These are phyloP conservation scores for Petrolisthes manimaculis DNA, from an alignment of 2,888 invertebrate genomes.

Conservation along the genomic window DNA sequence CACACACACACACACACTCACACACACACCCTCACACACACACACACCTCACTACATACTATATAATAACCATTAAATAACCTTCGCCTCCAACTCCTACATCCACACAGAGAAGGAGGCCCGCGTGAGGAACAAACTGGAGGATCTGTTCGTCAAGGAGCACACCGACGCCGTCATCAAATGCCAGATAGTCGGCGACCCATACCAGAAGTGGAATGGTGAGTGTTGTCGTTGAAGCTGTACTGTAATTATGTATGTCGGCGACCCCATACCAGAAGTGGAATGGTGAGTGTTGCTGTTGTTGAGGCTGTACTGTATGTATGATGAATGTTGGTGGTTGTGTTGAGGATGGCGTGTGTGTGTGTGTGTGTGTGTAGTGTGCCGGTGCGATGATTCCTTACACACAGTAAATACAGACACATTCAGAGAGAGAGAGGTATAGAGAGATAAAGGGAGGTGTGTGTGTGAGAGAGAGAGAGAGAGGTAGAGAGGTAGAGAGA, in stretches of 20 bases:
- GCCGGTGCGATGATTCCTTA: background rate
- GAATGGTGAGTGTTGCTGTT: slow-evolving; percentile 76
- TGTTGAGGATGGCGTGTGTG: background rate
- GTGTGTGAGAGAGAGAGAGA: background rate
- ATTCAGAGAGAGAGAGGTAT: slow-evolving; percentile 1
- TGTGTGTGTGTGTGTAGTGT: background rate
- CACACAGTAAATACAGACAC: background rate
- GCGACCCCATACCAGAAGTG: slow-evolving; percentile 83
- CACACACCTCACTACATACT: background rate
- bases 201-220: slow-evolving; percentile 86
- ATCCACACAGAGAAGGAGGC: slow-evolving; percentile 58
- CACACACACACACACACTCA: background rate
- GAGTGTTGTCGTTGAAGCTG: slow-evolving; percentile 8
- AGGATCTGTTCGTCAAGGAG: slow-evolving; percentile 80
- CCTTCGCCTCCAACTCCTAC: background rate
- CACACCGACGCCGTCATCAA: slow-evolving; percentile 83
- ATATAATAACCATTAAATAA: background rate
- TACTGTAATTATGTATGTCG: background rate
- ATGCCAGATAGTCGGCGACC: slow-evolving; percentile 86
- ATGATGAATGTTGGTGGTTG: background rate
- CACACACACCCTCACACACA: background rate
- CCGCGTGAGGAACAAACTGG: slow-evolving; percentile 70
- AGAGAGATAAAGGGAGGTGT: slow-evolving; percentile 14
- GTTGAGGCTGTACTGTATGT: background rate
- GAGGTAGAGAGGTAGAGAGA: background rate